phyloP scores from a whole-genome alignment of 2,888 invertebrate genomes.

The Acronicta aceris region DNA sequence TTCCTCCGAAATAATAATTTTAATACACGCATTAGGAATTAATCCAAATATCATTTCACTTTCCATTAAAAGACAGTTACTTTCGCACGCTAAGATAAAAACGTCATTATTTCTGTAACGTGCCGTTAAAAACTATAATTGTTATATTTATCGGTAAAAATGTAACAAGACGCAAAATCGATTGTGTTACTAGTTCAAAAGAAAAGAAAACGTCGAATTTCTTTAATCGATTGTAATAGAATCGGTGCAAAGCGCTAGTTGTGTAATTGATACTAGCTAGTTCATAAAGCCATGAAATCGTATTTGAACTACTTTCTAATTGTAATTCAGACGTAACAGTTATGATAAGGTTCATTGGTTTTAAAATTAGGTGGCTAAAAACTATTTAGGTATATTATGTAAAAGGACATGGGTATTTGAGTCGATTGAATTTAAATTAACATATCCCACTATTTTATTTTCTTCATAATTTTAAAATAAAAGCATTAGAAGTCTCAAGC shows the following conservation, averaged over 20 bases:
- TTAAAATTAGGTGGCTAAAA: background rate
- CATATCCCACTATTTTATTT: too few relatives aligned
- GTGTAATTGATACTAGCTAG: conserved; percentile 57
- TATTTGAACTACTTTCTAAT: conserved; percentile 77
- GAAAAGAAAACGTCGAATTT: conserved; percentile 42
- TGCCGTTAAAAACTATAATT: conserved; percentile 4
- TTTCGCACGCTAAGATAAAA: conserved; percentile 34
- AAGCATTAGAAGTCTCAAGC: too few relatives aligned
- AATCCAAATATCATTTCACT: too few relatives aligned
- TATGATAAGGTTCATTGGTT: conserved; percentile 38
- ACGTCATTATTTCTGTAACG: background rate
- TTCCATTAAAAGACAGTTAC: conserved; percentile 15
- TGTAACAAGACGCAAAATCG: conserved; percentile 31
- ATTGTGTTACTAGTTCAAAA: conserved; percentile 37
- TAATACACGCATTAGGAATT: too few relatives aligned
- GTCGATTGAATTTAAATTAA: too few relatives aligned
- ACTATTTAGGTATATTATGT: too few relatives aligned
- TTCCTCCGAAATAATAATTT: too few relatives aligned
- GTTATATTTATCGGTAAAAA: conserved; percentile 25
- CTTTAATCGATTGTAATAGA: conserved; percentile 44
- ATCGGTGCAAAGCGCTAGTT: conserved; percentile 53
- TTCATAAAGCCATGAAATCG: conserved; percentile 65
- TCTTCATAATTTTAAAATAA: too few relatives aligned
- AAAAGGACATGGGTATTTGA: too few relatives aligned
- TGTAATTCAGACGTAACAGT: conserved; percentile 54